Conservation (phyloP, 2,888 invertebrate genomes). For the Phyto melanocephala region DNA sequence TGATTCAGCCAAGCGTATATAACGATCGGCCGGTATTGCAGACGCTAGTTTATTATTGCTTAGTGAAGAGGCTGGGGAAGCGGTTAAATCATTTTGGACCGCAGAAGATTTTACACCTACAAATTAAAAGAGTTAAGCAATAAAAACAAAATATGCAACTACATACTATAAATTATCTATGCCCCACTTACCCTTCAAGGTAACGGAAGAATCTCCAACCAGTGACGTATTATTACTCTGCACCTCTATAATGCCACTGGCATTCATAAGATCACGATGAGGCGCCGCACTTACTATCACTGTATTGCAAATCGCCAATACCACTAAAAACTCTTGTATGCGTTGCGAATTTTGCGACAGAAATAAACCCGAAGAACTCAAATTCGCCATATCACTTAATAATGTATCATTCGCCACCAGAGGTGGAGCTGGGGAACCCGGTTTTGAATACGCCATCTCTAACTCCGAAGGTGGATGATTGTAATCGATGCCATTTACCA, state of each 20-base stretch:
- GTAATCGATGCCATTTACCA: constrained; percentile 93
- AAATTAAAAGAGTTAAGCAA: background rate
- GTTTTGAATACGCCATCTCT: constrained; percentile 80
- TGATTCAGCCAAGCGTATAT: constrained; percentile 87
- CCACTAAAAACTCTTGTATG: constrained; percentile 92
- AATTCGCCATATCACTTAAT: constrained; percentile 80
- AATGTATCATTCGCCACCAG: constrained; percentile 80
- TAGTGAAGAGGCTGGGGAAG: constrained; percentile 51
- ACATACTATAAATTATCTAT: too few relatives aligned
- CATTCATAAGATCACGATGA: constrained; percentile 84
- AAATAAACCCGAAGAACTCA: constrained; percentile 74
- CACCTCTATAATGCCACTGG: constrained; percentile 83
- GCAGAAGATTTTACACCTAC: constrained; percentile 47
- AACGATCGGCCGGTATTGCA: constrained; percentile 79
- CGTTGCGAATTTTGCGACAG: constrained; percentile 83
- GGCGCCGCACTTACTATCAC: constrained; percentile 95
- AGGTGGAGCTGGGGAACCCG: constrained; percentile 79
- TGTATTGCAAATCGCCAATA: constrained; percentile 96
- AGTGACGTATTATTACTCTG: constrained; percentile 68
- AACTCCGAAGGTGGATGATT: constrained; percentile 88
- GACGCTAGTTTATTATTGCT: constrained; percentile 64
- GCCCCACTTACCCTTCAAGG: constrained; percentile 71
- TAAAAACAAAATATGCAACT: too few relatives aligned
- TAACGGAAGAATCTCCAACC: constrained; percentile 66
- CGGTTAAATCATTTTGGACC: constrained; percentile 49